Evolutionary conservation across 2,888 invertebrate species (phyloP), one percentile per base, ranked within the genome.

Genomic region (Scaptomyza parva): DNA sequence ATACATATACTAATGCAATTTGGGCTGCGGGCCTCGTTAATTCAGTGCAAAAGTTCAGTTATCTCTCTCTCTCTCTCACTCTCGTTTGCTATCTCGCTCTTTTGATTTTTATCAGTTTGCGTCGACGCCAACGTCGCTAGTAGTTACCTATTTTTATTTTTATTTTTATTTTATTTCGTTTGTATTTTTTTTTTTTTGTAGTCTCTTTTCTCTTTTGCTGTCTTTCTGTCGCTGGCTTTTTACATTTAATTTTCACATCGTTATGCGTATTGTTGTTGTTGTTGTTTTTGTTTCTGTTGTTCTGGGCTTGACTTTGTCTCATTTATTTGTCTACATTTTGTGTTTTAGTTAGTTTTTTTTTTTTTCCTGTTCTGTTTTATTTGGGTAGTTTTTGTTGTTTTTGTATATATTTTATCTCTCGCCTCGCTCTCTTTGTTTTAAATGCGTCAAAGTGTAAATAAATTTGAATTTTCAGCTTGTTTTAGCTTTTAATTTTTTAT

Each of bases 401-500:
- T 35, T 30, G 11, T 12, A n/a, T 30, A 24, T 24, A 24, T 35
- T 14, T 76, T 59, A 65, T 65, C 63, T 61, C 57, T 54, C 60
- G 52, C 64, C 60, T 54, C 64, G 79, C 87, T 85, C 86, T 78
- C 86, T 88, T 83, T 86, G 82, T 72, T 81, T 85, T 78, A 76
- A 85, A 87, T 88, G 87, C 88, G 86, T 82, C 88, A 85, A 88
- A 82, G 85, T 85, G 85, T 88, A 85, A 85, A 85, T 88, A 85
- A 84, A 85, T 88, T 86, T 78, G 87, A 88, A 82, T 85, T 86
- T 88, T 88, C 85, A 88, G 88, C 88, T 85, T 86, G 88, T 84
- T 86, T 83, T 84, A 80, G 75, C 80, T 81, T 83, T 84, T 80
- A 74, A 73, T 81, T 85, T 68, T 35, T 11, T 39, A 3, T 3